Percentiles rank a stretch among this genome's conserved stretches.
Evolutionary conservation across 2,888 invertebrate species (phyloP).

Genomic region (Tridacna gigas): DNA sequence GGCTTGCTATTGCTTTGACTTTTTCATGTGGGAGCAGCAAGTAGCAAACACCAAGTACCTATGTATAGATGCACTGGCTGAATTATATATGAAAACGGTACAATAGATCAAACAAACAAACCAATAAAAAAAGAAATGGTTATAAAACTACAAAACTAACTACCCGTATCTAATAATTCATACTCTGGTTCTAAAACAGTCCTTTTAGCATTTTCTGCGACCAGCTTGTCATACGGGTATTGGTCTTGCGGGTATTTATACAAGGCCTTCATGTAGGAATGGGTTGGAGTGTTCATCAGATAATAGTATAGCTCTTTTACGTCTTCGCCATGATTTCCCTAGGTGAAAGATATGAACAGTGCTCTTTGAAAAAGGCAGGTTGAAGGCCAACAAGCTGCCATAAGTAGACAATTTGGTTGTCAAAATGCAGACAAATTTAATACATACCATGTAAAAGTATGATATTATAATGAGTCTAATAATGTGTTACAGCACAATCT

Average conservation of each 20-base stretch:
- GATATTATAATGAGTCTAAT: too few relatives aligned
- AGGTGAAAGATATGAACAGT: not conserved
- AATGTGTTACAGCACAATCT: too few relatives aligned
- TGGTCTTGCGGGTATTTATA: slow-evolving; percentile 84
- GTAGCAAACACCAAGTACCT: too few relatives aligned
- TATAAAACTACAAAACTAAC: not conserved
- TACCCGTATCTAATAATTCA: slow-evolving; percentile 84
- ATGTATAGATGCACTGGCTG: too few relatives aligned
- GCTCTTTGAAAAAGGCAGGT: too few relatives aligned
- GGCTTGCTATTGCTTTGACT: too few relatives aligned
- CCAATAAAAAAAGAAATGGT: not conserved
- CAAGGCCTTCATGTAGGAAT: slow-evolving; percentile 83
- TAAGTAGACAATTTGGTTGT: too few relatives aligned
- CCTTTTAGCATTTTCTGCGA: slow-evolving; percentile 73
- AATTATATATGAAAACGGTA: too few relatives aligned
- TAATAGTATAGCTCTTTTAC: slow-evolving; percentile 85
- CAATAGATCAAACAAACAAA: not conserved
- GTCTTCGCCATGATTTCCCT: slow-evolving; percentile 86
- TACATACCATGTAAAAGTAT: too few relatives aligned
- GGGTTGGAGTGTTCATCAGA: slow-evolving; percentile 82
- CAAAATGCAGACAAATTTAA: too few relatives aligned
- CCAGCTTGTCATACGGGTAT: slow-evolving; percentile 82
- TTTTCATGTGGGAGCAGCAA: too few relatives aligned
- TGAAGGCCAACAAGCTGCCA: too few relatives aligned
- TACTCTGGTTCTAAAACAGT: slow-evolving; percentile 78